Evolutionary conservation across 2,797 vertebrate species (phyloP), one percentile per base, ranked within the genome.

Genomic region (Gymnocypris eckloni): DNA sequence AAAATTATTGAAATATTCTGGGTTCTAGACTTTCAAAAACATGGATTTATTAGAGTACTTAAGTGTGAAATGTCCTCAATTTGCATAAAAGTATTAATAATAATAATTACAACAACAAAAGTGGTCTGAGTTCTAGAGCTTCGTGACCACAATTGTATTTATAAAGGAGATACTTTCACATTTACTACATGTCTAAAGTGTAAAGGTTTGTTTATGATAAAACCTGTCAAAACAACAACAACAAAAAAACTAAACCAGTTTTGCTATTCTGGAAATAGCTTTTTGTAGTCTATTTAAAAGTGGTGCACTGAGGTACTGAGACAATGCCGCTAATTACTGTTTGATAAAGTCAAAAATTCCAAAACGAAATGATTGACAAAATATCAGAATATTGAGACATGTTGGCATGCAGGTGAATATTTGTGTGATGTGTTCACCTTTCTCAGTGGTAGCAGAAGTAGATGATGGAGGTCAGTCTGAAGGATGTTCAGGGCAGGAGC

Each of bases 401-500:
- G 82, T 69, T 41, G 33, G 10, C 50, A 10, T 16, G 59, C 79
- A 80, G 81, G 64, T 45, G 3, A 45, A 79, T 77, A 41, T n/a
- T 28, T 28, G 37, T 80, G 82, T 85, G 52, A 61, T 13, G 39
- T 15, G 25, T 89, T 92, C 86, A 95, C 95, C 94, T 95, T 93
- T 89, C 91, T 90, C 91, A 91, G 90, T 88, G 79, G 88, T 92
- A 84, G 88, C 83, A 81, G 70, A 59, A 87, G 90, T 84, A 83
- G 81, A 80, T 45, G 86, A 78, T 64, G 85, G 66, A 85, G 89
- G 87, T 86, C 98, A 99, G 96, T 99, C 98, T 25, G 98, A 98
- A 78, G 98, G 98, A 90, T 99, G 98, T 92, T 99, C 98, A 15
- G 98, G 98, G 94, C 98, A 99, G 92, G 98, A 99, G 92, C 98